These are phyloP conservation scores for Aphelenchoides bicaudatus DNA, from an alignment of 2,888 invertebrate genomes.

Conservation along the genomic window DNA sequence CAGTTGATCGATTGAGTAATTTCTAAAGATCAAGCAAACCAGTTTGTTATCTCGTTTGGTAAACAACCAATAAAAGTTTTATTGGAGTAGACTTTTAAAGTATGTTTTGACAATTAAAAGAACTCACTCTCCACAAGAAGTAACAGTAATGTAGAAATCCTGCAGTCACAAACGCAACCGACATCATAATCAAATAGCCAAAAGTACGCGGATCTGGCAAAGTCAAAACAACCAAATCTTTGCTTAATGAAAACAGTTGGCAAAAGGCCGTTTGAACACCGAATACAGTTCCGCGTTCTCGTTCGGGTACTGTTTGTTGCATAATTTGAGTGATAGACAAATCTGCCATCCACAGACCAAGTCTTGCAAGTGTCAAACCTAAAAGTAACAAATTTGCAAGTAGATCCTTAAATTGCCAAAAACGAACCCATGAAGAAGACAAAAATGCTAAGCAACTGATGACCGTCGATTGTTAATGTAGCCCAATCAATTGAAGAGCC, in stretches of 20 bases:
- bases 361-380: slow-evolving; percentile 18
- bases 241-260: slow-evolving; percentile 39
- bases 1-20: too few relatives aligned
- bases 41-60: too few relatives aligned
- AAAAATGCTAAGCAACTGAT: slow-evolving; percentile 40
- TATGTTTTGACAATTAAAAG: not conserved
- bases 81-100: too few relatives aligned
- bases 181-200: slow-evolving; percentile 31
- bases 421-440: slow-evolving; percentile 8
- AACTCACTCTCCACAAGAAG: slow-evolving; percentile 29
- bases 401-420: not conserved
- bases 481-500: slow-evolving; percentile 19
- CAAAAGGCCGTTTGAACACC: slow-evolving; percentile 43
- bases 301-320: slow-evolving; percentile 49
- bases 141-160: slow-evolving; percentile 31
- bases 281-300: slow-evolving; percentile 48
- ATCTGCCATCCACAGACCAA: slow-evolving; percentile 54
- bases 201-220: slow-evolving; percentile 32
- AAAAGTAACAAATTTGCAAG: too few relatives aligned
- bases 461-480: slow-evolving; percentile 15
- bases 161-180: slow-evolving; percentile 27
- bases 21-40: too few relatives aligned
- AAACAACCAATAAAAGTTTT: too few relatives aligned
- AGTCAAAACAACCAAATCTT: slow-evolving; percentile 32
- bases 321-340: slow-evolving; percentile 52